Percentiles rank a stretch among this genome's conserved stretches.
These are phyloP conservation scores for Agriopis aurantiaria DNA, from an alignment of 2,888 invertebrate genomes.

Conservation along the genomic window DNA sequence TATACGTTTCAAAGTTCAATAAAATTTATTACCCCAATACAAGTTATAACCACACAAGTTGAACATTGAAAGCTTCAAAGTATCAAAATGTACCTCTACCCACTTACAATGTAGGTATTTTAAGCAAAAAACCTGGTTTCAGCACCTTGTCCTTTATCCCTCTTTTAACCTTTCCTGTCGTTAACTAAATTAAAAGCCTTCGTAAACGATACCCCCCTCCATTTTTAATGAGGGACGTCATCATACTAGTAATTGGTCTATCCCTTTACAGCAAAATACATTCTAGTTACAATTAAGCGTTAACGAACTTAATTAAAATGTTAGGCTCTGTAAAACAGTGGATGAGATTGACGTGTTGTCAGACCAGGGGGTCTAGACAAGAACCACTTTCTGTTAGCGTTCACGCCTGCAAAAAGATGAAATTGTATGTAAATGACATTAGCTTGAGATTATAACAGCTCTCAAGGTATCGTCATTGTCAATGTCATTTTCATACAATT, in stretches of 20 bases:
- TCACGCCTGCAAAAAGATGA: too few relatives aligned
- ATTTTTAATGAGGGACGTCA: conserved; percentile 26
- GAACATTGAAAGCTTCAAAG: not conserved
- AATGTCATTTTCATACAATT: too few relatives aligned
- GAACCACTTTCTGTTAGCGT: too few relatives aligned
- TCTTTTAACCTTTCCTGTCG: conserved; percentile 19
- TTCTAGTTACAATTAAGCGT: conserved; percentile 38
- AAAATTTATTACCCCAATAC: too few relatives aligned
- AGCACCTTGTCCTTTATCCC: conserved; percentile 16
- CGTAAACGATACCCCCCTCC: conserved; percentile 22
- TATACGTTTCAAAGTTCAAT: too few relatives aligned
- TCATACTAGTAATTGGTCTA: conserved; percentile 30
- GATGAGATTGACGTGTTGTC: not conserved
- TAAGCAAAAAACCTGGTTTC: conserved; percentile 5
- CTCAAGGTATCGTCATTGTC: too few relatives aligned
- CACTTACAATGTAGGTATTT: not conserved
- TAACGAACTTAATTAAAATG: conserved; percentile 43
- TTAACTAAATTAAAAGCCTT: conserved; percentile 28
- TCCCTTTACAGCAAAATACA: conserved; percentile 24
- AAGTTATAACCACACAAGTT: too few relatives aligned
- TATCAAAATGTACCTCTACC: too few relatives aligned
- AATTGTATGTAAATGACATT: too few relatives aligned
- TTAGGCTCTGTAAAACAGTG: conserved; percentile 7
- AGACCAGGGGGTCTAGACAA: too few relatives aligned
- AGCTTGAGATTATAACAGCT: too few relatives aligned